phyloP scores from a whole-genome alignment of 1,140 invertebrate species.

The Diabrotica undecimpunctata region DNA sequence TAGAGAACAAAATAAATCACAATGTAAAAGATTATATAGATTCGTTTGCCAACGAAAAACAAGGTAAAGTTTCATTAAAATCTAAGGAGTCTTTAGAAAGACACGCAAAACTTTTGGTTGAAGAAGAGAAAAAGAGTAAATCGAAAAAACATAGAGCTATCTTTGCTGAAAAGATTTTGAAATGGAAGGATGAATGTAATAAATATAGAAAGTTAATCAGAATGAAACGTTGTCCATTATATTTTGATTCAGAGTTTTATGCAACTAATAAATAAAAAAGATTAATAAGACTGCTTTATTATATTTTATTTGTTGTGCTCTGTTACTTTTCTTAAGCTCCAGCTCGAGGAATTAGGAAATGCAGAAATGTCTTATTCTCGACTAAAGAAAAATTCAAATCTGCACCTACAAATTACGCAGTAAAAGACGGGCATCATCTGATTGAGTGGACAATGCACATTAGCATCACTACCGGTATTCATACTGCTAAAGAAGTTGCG shows the following conservation, averaged over 20 bases:
- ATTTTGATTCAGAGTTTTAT: conserved; percentile 29
- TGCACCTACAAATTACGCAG: too few species aligned
- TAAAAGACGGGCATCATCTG: too few species aligned
- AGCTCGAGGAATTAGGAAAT: too few species aligned
- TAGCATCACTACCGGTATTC: too few species aligned
- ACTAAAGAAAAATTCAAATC: too few species aligned
- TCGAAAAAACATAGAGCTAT: conserved; percentile 17
- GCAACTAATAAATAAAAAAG: conserved; percentile 6
- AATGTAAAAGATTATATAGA: neutral
- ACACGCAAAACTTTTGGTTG: neutral
- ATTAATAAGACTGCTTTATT: neutral
- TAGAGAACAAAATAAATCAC: too few species aligned
- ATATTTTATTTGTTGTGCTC: too few species aligned
- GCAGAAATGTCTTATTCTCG: too few species aligned
- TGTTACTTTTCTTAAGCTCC: too few species aligned
- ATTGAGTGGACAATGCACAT: too few species aligned
- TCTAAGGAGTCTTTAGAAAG: conserved; percentile 1
- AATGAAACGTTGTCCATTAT: conserved; percentile 11
- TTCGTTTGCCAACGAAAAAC: conserved; percentile 1
- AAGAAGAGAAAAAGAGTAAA: conserved; percentile 12
- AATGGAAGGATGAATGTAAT: conserved; percentile 19
- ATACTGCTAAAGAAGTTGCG: too few species aligned
- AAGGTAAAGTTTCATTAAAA: neutral
- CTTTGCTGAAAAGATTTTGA: conserved; percentile 19
- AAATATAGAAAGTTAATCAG: conserved; percentile 19